Conservation (phyloP, 1,140 invertebrate species). For the Fopius arisanus region DNA sequence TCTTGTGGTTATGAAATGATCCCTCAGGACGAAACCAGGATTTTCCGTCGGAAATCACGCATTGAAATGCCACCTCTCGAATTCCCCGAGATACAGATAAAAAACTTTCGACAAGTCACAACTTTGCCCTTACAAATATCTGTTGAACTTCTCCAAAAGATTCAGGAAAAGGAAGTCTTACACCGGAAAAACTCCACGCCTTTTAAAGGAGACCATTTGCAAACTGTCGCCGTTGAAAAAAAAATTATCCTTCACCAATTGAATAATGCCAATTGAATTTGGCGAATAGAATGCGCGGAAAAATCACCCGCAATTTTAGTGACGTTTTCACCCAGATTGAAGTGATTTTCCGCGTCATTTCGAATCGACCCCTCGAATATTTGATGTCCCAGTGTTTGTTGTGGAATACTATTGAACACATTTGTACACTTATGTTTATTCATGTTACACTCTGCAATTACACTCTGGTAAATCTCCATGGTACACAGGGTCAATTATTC, state of each 20-base stretch:
- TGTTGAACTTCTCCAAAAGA: background rate
- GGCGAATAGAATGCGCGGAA: too few species aligned
- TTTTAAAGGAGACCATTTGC: background rate
- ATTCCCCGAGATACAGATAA: background rate
- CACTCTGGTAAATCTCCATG: constrained; percentile 18
- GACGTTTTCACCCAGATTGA: background rate
- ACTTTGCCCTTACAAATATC: background rate
- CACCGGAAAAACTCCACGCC: background rate
- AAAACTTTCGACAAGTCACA: background rate
- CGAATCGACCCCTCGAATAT: background rate
- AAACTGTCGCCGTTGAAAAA: background rate
- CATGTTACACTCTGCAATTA: constrained; percentile 13
- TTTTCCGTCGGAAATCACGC: background rate
- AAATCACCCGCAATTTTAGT: background rate
- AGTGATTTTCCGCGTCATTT: background rate
- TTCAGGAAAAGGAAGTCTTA: background rate
- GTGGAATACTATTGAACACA: background rate
- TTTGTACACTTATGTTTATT: constrained; percentile 11
- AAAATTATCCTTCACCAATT: too few species aligned
- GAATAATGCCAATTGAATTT: too few species aligned
- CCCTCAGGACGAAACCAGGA: background rate
- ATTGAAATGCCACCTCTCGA: background rate
- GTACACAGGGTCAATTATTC: constrained; percentile 19
- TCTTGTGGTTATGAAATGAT: background rate
- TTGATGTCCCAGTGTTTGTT: background rate